Base-by-base conservation (phyloP, 2,797 vertebrate genomes). In the Oreochromis mossambicus region DNA sequence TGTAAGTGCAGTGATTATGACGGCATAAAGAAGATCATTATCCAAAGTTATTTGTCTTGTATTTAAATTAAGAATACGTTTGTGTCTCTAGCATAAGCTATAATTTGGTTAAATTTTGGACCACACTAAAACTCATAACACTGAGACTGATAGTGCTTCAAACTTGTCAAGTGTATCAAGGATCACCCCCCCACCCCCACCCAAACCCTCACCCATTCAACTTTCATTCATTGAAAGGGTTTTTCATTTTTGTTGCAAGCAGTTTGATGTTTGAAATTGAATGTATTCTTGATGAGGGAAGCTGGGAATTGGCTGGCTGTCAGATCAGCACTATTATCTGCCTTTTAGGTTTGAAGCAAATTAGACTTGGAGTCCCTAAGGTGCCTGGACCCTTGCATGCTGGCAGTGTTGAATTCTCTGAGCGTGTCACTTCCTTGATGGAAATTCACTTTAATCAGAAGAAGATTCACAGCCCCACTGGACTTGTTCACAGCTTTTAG, bases 291-390 rank as follows among this genome's bases (percentile, higher is more conserved):
- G 93, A 95, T 95, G 94, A 95, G 91, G 92, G 90, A 85, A 90
- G 75, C 83, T 88, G 93, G 94, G 93, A 95, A 93, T 95, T 94
- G 92, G 87, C 94, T 88, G 83, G 84, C 91, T 95, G 95, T 95
- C 94, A 95, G 93, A 95, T 96, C 93, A 90, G 87, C 86, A 86
- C 90, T 91, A 94, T 95, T 95, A 95, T 95, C 95, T 94, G 93
- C 93, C 94, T 95, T 94, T 94, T 94, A 92, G 94, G 94, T 94
- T 93, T 89, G 93, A 95, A 92, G 93, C 90, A 95, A 94, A 94
- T 96, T 93, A 94, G 92, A 94, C 92, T 94, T 11, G 41, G 83
- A 92, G 93, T 95, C 95, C 94, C 95, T 11, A 86, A 94, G 92
- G 95, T 94, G 89, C 89, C 81, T 32, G 86, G 94, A 94, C 93